A percentile compares a stretch with the other conserved stretches of the same genome.
phyloP scores from a whole-genome alignment of 2,888 invertebrate genomes.

The Carpatolechia fugitivella region DNA sequence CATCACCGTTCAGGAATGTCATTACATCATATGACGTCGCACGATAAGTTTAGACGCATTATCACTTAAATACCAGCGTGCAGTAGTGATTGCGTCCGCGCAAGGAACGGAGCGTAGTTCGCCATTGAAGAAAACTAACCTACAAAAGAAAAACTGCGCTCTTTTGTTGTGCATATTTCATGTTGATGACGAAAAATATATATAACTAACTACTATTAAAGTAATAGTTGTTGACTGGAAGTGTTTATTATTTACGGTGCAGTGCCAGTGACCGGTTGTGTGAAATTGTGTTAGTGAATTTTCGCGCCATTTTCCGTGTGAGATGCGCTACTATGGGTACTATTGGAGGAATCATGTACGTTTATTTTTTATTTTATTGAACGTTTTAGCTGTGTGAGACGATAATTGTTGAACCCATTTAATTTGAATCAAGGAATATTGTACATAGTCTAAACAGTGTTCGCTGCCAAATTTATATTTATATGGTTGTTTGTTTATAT shows the following conservation, averaged over 20 bases:
- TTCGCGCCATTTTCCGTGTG: constrained; percentile 12
- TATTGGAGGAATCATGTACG: constrained; percentile 13
- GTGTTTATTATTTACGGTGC: neutral
- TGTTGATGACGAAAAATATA: neutral
- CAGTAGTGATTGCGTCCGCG: constrained; percentile 1
- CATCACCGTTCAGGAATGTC: neutral
- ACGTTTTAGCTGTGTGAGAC: neutral
- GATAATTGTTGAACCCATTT: neutral
- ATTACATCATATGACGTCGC: neutral
- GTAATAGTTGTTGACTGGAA: no score
- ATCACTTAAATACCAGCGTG: neutral
- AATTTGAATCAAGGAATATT: neutral
- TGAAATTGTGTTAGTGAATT: neutral
- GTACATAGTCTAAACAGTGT: neutral
- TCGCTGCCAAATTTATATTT: neutral
- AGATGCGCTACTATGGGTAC: constrained; percentile 18
- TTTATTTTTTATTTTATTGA: neutral
- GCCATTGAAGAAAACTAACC: neutral
- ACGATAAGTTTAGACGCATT: constrained; percentile 1
- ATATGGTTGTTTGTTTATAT: neutral
- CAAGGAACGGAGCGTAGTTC: neutral
- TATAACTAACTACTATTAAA: no score
- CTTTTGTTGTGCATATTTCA: neutral
- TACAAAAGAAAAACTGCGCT: neutral
- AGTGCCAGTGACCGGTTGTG: neutral